These are phyloP conservation scores for Scrobipalpa atriplicella DNA, from an alignment of 2,888 invertebrate species.

Conservation along the genomic window DNA sequence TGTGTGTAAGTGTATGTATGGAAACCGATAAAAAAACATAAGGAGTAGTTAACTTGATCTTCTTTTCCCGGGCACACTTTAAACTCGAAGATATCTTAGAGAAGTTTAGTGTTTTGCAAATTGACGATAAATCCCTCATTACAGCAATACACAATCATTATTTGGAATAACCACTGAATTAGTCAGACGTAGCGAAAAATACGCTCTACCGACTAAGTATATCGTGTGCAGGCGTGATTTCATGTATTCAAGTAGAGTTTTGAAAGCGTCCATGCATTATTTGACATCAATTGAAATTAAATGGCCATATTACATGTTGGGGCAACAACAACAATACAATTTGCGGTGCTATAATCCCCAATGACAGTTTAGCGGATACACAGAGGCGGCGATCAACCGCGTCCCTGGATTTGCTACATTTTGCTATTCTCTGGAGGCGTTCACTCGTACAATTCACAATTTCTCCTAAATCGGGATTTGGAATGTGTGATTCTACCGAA, in stretches of 20 bases:
- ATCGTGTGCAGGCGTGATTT: too few species aligned
- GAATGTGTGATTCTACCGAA: conserved; percentile 47
- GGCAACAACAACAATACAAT: conserved; percentile 54
- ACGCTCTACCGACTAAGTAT: conserved; percentile 41
- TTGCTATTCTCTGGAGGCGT: conserved; percentile 71
- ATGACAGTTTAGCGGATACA: conserved; percentile 67
- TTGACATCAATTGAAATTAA: conserved; percentile 55
- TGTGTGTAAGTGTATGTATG: too few species aligned
- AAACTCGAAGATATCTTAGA: too few species aligned
- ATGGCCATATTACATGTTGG: conserved; percentile 60
- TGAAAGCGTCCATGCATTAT: conserved; percentile 16
- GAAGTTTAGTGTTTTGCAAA: too few species aligned
- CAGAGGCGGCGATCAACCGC: conserved; percentile 50
- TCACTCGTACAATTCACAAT: conserved; percentile 69
- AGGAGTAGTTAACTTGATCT: too few species aligned
- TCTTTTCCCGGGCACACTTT: too few species aligned
- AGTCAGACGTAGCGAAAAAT: too few species aligned
- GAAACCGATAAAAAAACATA: too few species aligned
- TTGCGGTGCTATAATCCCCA: conserved; percentile 54
- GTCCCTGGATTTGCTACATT: conserved; percentile 38
- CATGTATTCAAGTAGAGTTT: neutral
- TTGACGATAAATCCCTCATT: too few species aligned
- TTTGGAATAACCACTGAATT: too few species aligned
- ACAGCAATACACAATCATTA: too few species aligned
- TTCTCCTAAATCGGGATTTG: conserved; percentile 55